Evolutionary conservation across 2,797 vertebrate species (phyloP).

Genomic region (Champsocephalus esox): DNA sequence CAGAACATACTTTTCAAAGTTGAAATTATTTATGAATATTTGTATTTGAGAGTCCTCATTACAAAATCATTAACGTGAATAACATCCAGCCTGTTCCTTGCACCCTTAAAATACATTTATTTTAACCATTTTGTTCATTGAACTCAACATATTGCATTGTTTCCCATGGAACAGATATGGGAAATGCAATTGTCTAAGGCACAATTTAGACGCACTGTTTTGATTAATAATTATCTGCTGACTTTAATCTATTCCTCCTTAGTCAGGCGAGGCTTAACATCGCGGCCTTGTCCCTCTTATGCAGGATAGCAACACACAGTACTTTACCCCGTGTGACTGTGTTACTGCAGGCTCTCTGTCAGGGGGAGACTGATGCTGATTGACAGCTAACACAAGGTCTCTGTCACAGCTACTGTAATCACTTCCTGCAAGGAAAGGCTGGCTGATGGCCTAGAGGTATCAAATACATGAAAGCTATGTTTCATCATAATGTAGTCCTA

Average conservation of each 20-base stretch:
- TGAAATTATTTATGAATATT: not conserved
- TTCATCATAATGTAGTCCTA: conserved; percentile 18
- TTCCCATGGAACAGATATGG: not conserved
- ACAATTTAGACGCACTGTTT: not conserved
- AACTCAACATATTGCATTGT: not conserved
- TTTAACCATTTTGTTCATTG: not conserved
- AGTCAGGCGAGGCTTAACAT: conserved; percentile 12
- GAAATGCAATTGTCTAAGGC: not conserved
- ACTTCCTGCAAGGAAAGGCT: conserved; percentile 57
- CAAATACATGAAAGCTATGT: conserved; percentile 10
- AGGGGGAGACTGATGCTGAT: conserved; percentile 69
- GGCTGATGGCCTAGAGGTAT: conserved; percentile 45
- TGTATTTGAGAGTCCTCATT: not conserved
- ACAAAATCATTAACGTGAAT: not conserved
- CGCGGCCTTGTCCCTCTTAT: conserved; percentile 35
- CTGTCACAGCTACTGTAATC: conserved; percentile 72
- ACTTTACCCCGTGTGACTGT: conserved; percentile 38
- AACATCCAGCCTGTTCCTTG: not conserved
- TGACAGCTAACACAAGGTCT: conserved; percentile 79
- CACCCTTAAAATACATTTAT: not conserved
- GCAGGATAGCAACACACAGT: conserved; percentile 34
- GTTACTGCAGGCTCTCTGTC: conserved; percentile 57
- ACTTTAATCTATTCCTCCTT: conserved; percentile 39
- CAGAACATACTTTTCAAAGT: not conserved
- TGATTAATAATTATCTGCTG: conserved; percentile 27